phyloP scores from a whole-genome alignment of 2,888 invertebrate genomes.

The Mycalesis mineus region DNA sequence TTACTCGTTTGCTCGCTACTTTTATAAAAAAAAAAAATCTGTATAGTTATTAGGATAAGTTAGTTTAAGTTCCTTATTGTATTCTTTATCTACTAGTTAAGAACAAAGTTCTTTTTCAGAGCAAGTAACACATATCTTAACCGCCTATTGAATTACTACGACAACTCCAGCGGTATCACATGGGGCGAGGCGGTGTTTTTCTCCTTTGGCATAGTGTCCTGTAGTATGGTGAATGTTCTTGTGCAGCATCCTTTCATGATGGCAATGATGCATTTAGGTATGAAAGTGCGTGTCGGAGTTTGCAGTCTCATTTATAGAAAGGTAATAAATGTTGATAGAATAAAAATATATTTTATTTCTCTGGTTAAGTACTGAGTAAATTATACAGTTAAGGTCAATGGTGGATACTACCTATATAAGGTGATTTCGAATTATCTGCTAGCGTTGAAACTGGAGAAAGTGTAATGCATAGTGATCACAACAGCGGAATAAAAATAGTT shows the following conservation, averaged over 20 bases:
- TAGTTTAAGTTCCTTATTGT: too few relatives aligned
- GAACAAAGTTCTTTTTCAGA: slow-evolving; percentile 49
- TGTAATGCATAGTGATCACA: too few relatives aligned
- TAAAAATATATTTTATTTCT: neutral
- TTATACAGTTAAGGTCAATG: too few relatives aligned
- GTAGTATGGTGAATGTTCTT: slow-evolving; percentile 80
- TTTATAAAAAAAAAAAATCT: too few relatives aligned
- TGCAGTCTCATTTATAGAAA: slow-evolving; percentile 92
- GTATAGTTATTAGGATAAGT: too few relatives aligned
- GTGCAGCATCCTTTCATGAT: slow-evolving; percentile 84
- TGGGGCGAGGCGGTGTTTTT: slow-evolving; percentile 82
- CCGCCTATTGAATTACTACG: slow-evolving; percentile 80
- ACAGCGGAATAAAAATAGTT: too few relatives aligned
- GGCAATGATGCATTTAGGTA: slow-evolving; percentile 86
- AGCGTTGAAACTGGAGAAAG: too few relatives aligned
- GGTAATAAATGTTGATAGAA: slow-evolving; percentile 32
- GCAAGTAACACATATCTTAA: slow-evolving; percentile 77
- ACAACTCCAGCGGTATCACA: slow-evolving; percentile 64
- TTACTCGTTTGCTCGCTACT: too few relatives aligned
- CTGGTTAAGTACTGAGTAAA: too few relatives aligned
- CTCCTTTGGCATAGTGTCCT: slow-evolving; percentile 81
- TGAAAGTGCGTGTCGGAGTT: slow-evolving; percentile 88
- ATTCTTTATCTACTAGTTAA: neutral
- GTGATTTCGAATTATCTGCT: too few relatives aligned
- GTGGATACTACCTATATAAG: too few relatives aligned